These are phyloP conservation scores for Leistus spinibarbis DNA, from an alignment of 2,888 invertebrate species.

Conservation along the genomic window DNA sequence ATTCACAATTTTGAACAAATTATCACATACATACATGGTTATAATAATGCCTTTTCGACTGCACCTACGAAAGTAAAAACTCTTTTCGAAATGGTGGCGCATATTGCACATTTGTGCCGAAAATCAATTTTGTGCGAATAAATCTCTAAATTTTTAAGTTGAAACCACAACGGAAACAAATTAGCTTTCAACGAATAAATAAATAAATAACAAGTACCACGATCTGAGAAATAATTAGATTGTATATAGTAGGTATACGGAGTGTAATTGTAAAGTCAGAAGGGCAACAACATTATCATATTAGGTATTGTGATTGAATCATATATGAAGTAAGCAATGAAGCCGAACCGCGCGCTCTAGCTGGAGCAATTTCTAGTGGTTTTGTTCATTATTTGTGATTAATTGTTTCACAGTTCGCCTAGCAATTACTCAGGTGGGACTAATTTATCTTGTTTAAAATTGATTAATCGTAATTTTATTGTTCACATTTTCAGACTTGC, in stretches of 20 bases:
- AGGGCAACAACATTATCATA: too few relatives aligned
- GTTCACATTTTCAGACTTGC: slow-evolving; percentile 18
- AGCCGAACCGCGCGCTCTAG: neutral
- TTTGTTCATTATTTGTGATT: slow-evolving; percentile 36
- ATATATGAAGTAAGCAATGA: neutral
- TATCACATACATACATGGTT: too few relatives aligned
- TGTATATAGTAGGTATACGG: neutral
- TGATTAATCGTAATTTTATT: slow-evolving; percentile 38
- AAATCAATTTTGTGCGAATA: neutral
- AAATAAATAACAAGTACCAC: neutral
- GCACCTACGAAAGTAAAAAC: too few relatives aligned
- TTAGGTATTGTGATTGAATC: neutral
- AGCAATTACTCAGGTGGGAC: slow-evolving; percentile 35
- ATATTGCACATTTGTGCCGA: too few relatives aligned
- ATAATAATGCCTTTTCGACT: too few relatives aligned
- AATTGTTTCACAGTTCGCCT: slow-evolving; percentile 28
- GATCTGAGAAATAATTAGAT: neutral
- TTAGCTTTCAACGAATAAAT: neutral
- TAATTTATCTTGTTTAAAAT: slow-evolving; percentile 39
- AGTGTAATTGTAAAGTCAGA: neutral
- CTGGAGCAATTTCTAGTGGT: slow-evolving; percentile 23
- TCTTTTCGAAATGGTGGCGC: too few relatives aligned
- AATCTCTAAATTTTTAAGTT: too few relatives aligned
- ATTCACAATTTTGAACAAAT: too few relatives aligned
- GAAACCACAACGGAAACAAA: too few relatives aligned